Evolutionary conservation across 2,888 invertebrate genomes (phyloP).

Genomic region (Hipparchia semele): DNA sequence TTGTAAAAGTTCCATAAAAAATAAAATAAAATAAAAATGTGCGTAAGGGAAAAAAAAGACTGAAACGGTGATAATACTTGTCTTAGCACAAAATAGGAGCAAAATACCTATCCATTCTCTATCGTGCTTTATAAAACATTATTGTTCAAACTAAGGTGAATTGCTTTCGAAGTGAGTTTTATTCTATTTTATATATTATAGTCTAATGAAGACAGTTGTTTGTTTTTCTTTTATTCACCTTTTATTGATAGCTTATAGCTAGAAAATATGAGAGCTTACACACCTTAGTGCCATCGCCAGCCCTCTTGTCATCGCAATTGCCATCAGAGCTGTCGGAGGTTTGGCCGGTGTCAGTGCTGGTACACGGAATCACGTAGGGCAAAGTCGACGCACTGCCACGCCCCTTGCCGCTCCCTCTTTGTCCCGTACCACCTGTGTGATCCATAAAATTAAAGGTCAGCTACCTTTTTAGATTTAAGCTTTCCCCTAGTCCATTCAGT

Average conservation of each 20-base stretch:
- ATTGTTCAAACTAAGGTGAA: no score
- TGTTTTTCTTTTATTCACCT: slow-evolving; percentile 5
- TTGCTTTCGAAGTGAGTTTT: no score
- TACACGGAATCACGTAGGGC: slow-evolving; percentile 78
- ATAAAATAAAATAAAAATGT: no score
- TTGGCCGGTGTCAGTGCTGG: slow-evolving; percentile 69
- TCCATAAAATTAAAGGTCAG: background rate
- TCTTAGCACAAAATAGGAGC: no score
- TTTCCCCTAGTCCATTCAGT: no score
- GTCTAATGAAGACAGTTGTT: no score
- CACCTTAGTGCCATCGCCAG: slow-evolving; percentile 72
- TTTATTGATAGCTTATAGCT: background rate
- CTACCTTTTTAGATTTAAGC: no score
- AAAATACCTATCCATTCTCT: no score
- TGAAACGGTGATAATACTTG: no score
- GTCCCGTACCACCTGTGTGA: slow-evolving; percentile 57
- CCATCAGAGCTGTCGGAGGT: slow-evolving; percentile 77
- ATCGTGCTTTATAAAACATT: no score
- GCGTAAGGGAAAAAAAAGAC: no score
- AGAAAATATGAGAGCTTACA: slow-evolving; percentile 10
- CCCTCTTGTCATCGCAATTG: slow-evolving; percentile 66
- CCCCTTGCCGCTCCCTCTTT: slow-evolving; percentile 74
- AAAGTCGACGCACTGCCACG: slow-evolving; percentile 69
- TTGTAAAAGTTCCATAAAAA: no score
- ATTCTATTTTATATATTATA: background rate